These are phyloP conservation scores for Hemistola chrysoprasaria DNA, from an alignment of 2,888 invertebrate genomes.

Conservation along the genomic window DNA sequence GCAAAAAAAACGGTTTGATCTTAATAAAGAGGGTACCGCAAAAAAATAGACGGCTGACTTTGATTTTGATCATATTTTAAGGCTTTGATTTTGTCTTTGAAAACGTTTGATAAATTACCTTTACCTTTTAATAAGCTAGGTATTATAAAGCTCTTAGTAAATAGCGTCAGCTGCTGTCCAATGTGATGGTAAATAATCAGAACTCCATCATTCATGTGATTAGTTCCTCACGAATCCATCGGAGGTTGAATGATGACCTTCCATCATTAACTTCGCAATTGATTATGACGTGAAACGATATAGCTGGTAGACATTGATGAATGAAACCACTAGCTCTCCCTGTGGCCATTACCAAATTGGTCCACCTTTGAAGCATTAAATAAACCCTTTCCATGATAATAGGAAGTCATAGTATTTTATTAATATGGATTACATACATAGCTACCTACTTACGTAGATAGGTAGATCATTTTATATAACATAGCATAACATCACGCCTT, in stretches of 20 bases:
- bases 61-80: too few species aligned
- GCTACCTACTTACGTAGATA: too few species aligned
- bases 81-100: too few species aligned
- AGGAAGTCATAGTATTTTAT: conserved; percentile 1
- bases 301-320: conserved; percentile 28
- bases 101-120: too few species aligned
- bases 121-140: too few species aligned
- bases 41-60: too few species aligned
- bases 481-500: too few species aligned
- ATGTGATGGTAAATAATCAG: neutral
- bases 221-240: conserved; percentile 15
- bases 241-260: conserved; percentile 22
- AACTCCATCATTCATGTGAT: conserved; percentile 7
- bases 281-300: conserved; percentile 28
- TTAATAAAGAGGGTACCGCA: too few species aligned
- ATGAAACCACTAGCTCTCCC: conserved; percentile 24
- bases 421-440: too few species aligned
- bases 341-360: conserved; percentile 26
- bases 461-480: too few species aligned
- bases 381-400: conserved; percentile 14
- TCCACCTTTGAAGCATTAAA: conserved; percentile 11
- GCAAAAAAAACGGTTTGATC: too few species aligned
- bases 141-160: neutral
- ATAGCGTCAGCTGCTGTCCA: neutral
- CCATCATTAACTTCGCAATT: conserved; percentile 24